These are phyloP conservation scores for Toxotes jaculatrix DNA, from an alignment of 2,113 vertebrate genomes.

Conservation along the genomic window DNA sequence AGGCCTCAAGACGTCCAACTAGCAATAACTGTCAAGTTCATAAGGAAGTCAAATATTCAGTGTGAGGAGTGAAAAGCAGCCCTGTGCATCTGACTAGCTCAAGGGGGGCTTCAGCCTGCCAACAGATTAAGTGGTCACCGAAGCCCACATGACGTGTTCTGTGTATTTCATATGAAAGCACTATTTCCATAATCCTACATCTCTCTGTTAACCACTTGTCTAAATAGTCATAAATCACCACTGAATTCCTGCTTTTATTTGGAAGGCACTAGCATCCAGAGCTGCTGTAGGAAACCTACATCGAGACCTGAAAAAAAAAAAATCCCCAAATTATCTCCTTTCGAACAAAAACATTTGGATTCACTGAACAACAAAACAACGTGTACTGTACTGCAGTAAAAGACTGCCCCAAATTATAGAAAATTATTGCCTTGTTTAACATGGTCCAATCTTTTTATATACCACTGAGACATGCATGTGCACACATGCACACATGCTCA, in stretches of 20 bases:
- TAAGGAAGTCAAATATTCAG: conserved; percentile 72
- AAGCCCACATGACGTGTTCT: conserved; percentile 74
- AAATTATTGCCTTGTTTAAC: neutral
- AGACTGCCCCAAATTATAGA: conserved; percentile 2
- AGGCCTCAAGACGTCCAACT: conserved; percentile 37
- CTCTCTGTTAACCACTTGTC: conserved; percentile 90
- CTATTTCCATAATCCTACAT: conserved; percentile 80
- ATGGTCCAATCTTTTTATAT: neutral
- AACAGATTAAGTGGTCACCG: conserved; percentile 81
- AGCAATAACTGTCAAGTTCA: conserved; percentile 76
- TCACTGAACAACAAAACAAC: conserved; percentile 27
- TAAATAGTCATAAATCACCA: conserved; percentile 91
- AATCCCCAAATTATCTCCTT: conserved; percentile 31
- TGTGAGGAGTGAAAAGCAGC: conserved; percentile 69
- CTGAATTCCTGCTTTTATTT: conserved; percentile 85
- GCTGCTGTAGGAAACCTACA: conserved; percentile 79
- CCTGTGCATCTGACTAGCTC: conserved; percentile 58
- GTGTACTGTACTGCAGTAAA: neutral
- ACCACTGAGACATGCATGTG: neutral
- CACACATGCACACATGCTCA: too few species aligned
- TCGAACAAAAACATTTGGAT: conserved; percentile 6
- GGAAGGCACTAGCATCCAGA: conserved; percentile 81
- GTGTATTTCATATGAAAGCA: conserved; percentile 79
- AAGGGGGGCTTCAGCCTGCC: conserved; percentile 55
- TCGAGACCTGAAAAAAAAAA: conserved; percentile 52